Conservation (phyloP, 2,797 vertebrate genomes). For the Phylloscopus collybita region DNA sequence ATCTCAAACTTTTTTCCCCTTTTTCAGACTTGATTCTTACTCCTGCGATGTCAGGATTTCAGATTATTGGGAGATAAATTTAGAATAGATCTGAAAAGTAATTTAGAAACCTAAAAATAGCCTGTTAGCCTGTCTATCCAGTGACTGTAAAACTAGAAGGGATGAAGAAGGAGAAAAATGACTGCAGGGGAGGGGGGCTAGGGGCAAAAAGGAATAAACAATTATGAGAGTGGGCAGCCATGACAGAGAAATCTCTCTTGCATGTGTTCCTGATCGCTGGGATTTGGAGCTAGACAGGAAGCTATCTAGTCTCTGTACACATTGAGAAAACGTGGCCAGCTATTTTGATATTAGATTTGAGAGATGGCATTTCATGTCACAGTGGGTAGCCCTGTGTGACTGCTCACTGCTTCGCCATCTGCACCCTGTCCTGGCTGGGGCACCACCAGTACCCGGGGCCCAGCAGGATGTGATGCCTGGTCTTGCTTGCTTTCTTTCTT, state of each 20-base stretch:
- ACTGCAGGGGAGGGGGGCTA: too few relatives aligned
- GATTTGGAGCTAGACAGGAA: not conserved
- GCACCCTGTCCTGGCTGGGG: rapidly evolving
- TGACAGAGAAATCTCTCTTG: not conserved
- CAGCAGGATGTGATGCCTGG: not conserved
- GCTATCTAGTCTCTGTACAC: not conserved
- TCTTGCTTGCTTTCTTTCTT: not conserved
- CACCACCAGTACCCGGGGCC: rapidly evolving
- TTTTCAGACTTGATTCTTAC: not conserved
- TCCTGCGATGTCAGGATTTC: not conserved
- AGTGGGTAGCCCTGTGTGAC: rapidly evolving
- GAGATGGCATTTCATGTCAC: not conserved
- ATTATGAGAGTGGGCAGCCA: not conserved
- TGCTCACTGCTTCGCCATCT: not conserved
- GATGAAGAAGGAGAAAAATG: not conserved
- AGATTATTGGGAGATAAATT: constrained; percentile 42
- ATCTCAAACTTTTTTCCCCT: not conserved
- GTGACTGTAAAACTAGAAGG: not conserved
- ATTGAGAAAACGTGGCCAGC: not conserved
- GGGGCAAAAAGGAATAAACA: not conserved
- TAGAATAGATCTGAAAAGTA: constrained; percentile 38
- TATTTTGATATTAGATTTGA: not conserved
- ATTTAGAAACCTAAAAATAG: constrained; percentile 46
- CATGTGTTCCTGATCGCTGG: not conserved
- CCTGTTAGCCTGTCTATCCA: not conserved